Evolutionary conservation across 92 coral and sea anemone species (phyloP), one percentile per base, ranked within the genome.

Genomic region (Porites divaricata): DNA sequence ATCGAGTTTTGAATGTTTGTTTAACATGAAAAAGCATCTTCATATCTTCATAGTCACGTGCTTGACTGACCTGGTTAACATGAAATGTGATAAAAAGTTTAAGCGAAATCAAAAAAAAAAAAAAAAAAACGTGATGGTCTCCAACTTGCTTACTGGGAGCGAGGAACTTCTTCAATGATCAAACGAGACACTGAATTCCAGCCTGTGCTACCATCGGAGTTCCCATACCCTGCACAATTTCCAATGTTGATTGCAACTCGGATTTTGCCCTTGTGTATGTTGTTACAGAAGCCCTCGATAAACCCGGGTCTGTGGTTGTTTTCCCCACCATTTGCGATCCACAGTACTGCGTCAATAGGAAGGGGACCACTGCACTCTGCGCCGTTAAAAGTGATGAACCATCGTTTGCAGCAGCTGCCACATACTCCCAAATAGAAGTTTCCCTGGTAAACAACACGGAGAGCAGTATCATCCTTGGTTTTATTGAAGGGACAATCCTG

Each of bases 341-440:
- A 83, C 11, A 62, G 1, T 0, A 21, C 74, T 4, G 13, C 88
- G 22, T 87, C 88, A 25, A 87, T 75, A 0, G 91, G 74, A 25
- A 77, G 41, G 1, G 88, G 91, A 15, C 54, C 75, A 0, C 56
- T 64, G 83, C 91, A 87, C 58, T 87, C 91, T 17, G 67, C 80
- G 24, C 91, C 91, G 49, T 87, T 82, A 52, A 81, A 73, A 11
- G 88, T 87, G 45, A 87, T 82, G 16, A 81, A 87, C 91, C 88
- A 87, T 70, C 88, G 63, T 48, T 70, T 80, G 59, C 90, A 86
- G 51, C 87, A 86, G 4, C n/a, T 0, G n/a, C 17, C 0, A 28
- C 77, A 52, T 3, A 21, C 49, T 0, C 0, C 0, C 24, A 70
- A 1, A 56, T 70, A 58, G 6, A 62, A 1, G 45, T 70, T 81